These are phyloP conservation scores for Gallinago solitaria DNA, from an alignment of 2,797 vertebrate genomes.

Conservation along the genomic window DNA sequence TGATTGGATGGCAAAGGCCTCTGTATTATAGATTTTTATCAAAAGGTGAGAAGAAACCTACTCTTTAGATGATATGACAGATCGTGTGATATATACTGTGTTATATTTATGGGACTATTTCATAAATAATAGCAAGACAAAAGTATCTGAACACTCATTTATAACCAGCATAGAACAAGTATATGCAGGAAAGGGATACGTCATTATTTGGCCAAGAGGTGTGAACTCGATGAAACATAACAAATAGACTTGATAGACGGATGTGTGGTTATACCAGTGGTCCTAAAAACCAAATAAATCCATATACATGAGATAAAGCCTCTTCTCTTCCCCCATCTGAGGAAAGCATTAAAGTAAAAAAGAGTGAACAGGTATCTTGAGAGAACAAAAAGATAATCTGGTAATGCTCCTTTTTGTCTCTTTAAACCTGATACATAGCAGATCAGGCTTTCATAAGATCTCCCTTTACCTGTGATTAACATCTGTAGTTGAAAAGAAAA, in stretches of 20 bases:
- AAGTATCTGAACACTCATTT: not conserved
- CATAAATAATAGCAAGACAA: not conserved
- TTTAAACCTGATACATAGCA: not conserved
- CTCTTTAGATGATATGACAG: not conserved
- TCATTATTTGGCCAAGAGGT: not conserved
- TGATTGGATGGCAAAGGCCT: not conserved
- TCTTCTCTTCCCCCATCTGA: not conserved
- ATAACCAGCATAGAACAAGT: not conserved
- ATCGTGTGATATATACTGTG: not conserved
- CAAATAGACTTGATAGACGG: not conserved
- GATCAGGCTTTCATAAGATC: not conserved
- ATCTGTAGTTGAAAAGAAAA: constrained; percentile 4
- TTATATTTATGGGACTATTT: not conserved
- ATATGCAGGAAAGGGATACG: not conserved
- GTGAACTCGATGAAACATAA: not conserved
- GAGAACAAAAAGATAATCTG: not conserved
- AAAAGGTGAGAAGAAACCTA: not conserved
- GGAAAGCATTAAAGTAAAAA: not conserved
- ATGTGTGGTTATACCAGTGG: not conserved
- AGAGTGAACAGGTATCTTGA: not conserved
- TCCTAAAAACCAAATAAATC: not conserved
- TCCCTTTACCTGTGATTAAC: constrained; percentile 14
- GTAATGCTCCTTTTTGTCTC: not conserved
- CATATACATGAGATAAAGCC: not conserved
- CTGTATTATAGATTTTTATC: not conserved